phyloP scores from a whole-genome alignment of 1,140 invertebrate genomes.

The Ceratitis capitata region DNA sequence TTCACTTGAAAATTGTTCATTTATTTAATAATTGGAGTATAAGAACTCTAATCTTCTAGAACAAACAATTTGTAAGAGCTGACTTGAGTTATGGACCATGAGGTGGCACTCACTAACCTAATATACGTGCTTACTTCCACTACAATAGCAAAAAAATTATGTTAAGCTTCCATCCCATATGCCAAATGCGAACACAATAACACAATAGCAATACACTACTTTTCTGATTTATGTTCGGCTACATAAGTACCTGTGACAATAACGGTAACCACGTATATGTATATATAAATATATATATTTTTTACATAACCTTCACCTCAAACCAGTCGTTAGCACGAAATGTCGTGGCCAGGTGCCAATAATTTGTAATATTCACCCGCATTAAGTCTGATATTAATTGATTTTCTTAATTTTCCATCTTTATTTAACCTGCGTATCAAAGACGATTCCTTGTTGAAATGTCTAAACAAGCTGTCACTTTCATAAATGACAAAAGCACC shows the following conservation, averaged over 20 bases:
- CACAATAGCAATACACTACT: too few species aligned
- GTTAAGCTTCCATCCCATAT: too few species aligned
- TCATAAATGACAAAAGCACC: constrained; percentile 26
- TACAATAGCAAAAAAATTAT: too few species aligned
- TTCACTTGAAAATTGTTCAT: too few species aligned
- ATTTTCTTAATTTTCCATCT: not conserved
- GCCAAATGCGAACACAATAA: too few species aligned
- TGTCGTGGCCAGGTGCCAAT: constrained; percentile 6
- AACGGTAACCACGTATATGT: not conserved
- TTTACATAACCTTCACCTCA: not conserved
- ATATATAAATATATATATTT: not conserved
- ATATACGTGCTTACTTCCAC: too few species aligned
- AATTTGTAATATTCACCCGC: constrained; percentile 12
- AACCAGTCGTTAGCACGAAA: not conserved
- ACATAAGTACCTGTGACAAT: not conserved
- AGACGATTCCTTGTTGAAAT: not conserved
- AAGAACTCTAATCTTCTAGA: too few species aligned
- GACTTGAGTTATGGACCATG: too few species aligned
- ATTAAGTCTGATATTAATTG: constrained; percentile 1
- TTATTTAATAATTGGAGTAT: too few species aligned
- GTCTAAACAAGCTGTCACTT: constrained; percentile 36
- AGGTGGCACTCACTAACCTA: too few species aligned
- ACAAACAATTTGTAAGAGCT: too few species aligned
- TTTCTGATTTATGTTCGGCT: too few species aligned
- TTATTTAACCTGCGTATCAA: constrained; percentile 31